These are phyloP conservation scores for Trichonephila clavipes DNA, from an alignment of 1,140 invertebrate species.

Conservation along the genomic window DNA sequence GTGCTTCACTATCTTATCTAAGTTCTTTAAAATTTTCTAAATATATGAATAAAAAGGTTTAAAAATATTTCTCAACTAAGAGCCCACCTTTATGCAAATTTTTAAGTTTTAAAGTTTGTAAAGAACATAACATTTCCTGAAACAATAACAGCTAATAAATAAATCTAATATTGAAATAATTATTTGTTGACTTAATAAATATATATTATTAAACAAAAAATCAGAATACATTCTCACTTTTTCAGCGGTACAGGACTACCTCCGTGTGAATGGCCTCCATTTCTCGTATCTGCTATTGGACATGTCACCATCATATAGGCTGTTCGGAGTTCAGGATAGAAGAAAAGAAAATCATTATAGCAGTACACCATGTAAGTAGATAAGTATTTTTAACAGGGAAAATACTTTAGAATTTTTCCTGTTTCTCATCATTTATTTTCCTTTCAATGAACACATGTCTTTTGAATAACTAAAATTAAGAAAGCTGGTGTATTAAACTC, in stretches of 20 bases:
- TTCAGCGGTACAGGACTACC: slow-evolving; percentile 98
- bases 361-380: slow-evolving; percentile 24
- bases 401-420: too few relatives aligned
- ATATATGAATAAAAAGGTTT: neutral
- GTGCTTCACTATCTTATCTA: slow-evolving; percentile 44
- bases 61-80: too few relatives aligned
- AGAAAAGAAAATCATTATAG: slow-evolving; percentile 63
- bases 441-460: too few relatives aligned
- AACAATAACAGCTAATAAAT: neutral
- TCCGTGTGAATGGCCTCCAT: slow-evolving; percentile 88
- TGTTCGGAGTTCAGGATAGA: slow-evolving; percentile 81
- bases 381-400: neutral
- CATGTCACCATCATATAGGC: slow-evolving; percentile 98
- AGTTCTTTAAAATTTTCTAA: neutral
- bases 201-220: too few relatives aligned
- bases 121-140: neutral
- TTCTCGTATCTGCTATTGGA: slow-evolving; percentile 94
- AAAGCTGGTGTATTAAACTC: too few relatives aligned
- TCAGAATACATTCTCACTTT: slow-evolving; percentile 85
- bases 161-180: too few relatives aligned
- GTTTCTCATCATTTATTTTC: too few relatives aligned
- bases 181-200: too few relatives aligned
- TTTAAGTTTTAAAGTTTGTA: neutral
- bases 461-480: too few relatives aligned
- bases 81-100: too few relatives aligned